Percentiles rank a stretch among this genome's conserved stretches.
phyloP scores from a whole-genome alignment of 2,797 vertebrate genomes.

The Pantherophis alleghaniensis region DNA sequence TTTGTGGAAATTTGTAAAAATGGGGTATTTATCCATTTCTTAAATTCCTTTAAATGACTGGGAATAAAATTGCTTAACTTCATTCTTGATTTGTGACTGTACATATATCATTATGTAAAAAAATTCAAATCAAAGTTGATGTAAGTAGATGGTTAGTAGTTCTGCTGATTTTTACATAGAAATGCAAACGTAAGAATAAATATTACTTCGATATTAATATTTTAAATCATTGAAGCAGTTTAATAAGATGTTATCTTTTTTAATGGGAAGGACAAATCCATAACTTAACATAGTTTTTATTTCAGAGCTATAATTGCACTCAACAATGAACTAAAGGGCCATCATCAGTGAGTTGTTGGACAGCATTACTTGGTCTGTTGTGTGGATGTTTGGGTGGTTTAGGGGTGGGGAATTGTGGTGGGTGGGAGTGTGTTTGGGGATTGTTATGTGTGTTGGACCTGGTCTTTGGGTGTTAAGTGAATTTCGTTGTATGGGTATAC shows the following conservation, averaged over 20 bases:
- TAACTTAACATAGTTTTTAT: not conserved
- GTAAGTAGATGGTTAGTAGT: not conserved
- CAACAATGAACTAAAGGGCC: no score
- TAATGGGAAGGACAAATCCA: not conserved
- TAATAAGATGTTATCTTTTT: not conserved
- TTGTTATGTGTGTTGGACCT: no score
- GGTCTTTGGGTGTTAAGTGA: no score
- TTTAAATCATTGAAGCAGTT: not conserved
- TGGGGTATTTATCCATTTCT: not conserved
- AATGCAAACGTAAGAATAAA: not conserved
- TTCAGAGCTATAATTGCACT: no score
- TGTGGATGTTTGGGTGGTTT: no score
- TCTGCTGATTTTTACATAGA: not conserved
- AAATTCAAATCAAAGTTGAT: not conserved
- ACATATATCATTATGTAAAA: not conserved
- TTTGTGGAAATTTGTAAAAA: not conserved
- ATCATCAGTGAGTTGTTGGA: no score
- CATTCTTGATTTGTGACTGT: not conserved
- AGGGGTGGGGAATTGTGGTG: no score
- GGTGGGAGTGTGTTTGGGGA: no score
- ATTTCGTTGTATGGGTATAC: no score
- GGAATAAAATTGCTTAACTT: not conserved
- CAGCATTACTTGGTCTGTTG: no score
- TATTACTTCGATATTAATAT: not conserved
- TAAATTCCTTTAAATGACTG: not conserved